Evolutionary conservation across 1,140 invertebrate species (phyloP), one percentile per base, ranked within the genome.

Genomic region (Apis florea): DNA sequence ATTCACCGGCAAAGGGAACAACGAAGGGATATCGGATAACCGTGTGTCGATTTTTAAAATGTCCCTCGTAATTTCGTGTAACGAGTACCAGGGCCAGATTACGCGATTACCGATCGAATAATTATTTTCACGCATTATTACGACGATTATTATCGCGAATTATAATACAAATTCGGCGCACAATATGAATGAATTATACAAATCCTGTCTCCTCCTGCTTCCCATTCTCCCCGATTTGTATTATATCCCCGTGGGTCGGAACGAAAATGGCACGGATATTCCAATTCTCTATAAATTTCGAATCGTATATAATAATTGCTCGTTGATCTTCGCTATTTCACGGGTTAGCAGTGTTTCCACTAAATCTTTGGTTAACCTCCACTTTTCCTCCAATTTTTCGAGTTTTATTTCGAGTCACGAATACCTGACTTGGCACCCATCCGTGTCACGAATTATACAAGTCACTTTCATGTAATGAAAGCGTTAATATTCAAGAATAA

Each of bases 91-190:
- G 17, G 15, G 10, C 4, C 56, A 11, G 51, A 59, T 51, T n/a
- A 19, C 63, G 1, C 19, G 31, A 13, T 21, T 56, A 47, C 13
- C 59, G 8, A 61, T 54, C 26, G 40, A 31, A 9, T 6, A 40
- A 79, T 70, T 79, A 51, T 19, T 53, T 49, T 49, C 21, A 12
- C 17, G 64, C 12, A 2, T 78, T 49, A 72, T 63, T 63, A 54
- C 49, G 13, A 13, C n/a, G 10, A n/a, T 13, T 61, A 61, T 24
- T 15, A n/a, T 24, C 59, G 12, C 59, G 19, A 58, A 58, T 40
- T 72, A 71, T 53, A n/a, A 5, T n/a, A 54, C 21, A n/a, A 72
- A 49, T 58, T 59, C 31, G 13, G 40, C 47, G 13, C 21, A 1
- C 6, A 9, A 31, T 19, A 17, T 15, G 24, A 71, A 40, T 24